Evolutionary conservation across 2,888 invertebrate species (phyloP).

Genomic region (Eupithecia tripunctaria): DNA sequence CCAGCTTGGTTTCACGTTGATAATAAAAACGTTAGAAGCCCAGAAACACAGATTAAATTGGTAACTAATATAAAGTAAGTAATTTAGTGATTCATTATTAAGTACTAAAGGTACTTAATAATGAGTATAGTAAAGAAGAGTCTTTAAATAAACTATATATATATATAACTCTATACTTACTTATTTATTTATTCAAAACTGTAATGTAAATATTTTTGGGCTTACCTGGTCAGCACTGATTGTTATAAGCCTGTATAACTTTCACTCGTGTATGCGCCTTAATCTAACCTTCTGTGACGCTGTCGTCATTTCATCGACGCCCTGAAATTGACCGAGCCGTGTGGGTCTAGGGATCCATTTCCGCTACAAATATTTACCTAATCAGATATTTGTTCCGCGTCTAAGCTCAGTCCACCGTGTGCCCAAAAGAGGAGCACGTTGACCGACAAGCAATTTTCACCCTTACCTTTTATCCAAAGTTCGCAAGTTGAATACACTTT

Average conservation of each 20-base stretch:
- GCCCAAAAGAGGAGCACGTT: conserved; percentile 9
- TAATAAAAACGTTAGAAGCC: neutral
- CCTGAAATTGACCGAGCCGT: neutral
- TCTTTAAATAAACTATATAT: too few species aligned
- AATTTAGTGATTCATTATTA: too few species aligned
- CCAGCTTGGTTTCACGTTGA: too few species aligned
- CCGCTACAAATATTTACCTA: conserved; percentile 12
- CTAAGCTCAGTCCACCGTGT: conserved; percentile 3
- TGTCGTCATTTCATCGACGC: neutral
- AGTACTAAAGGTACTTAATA: too few species aligned
- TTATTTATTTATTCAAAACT: too few species aligned
- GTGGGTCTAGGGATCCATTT: neutral
- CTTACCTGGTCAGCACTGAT: too few species aligned
- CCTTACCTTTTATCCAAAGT: conserved; percentile 5
- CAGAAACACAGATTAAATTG: neutral
- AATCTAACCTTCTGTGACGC: neutral
- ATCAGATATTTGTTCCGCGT: conserved; percentile 10
- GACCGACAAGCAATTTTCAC: conserved; percentile 11
- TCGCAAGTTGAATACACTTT: conserved; percentile 7
- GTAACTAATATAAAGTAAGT: too few species aligned
- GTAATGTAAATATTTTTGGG: too few species aligned
- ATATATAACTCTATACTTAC: too few species aligned
- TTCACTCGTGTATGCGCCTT: neutral
- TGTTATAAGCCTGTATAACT: too few species aligned
- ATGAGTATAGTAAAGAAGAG: too few species aligned